Base-by-base conservation (phyloP, 37 sponge, comb jelly and placozoan species). In the Mnemiopsis leidyi region DNA sequence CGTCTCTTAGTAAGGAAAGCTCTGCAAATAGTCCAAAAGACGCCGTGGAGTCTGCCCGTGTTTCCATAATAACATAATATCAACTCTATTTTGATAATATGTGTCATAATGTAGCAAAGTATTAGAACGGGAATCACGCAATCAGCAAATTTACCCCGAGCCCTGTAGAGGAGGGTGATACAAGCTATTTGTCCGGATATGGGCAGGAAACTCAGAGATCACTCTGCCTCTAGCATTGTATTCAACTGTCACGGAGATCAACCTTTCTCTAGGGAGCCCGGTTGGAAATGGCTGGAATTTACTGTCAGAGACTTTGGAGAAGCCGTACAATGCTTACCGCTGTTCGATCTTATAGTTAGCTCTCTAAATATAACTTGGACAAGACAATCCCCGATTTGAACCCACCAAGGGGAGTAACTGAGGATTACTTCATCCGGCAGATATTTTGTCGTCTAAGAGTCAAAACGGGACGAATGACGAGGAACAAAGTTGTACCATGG, bases 51-150 rank as follows among this genome's bases (percentile, higher is more conserved):
- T 69, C 73, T 69, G 29, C 73, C 61, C 13, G 5, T 48, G 9
- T 48, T 69, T 69, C 73, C 73, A 69, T 25, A 21, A 69, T 69
- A 21, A 69, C 73, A 69, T 69, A 69, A 69, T 28, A 69, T 69
- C 73, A 69, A 69, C 73, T 21, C 73, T 69, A 69, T 69, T 69
- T 69, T 69, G 73, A 69, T 69, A 69, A 25, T 28, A 69, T 69
- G 73, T 69, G 73, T 69, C 73, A 69, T 48, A 48, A 48, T 48
- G 61, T 48, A 48, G 61, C 61, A 48, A 48, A 48, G 13, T 48
- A 48, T 48, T 48, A 48, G 61, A 13, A 48, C 61, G 13, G 13
- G 61, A 48, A 48, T 48, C 61, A 48, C 61, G 61, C 61, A 48
- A 48, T 48, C 61, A 48, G 61, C 61, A 48, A 48, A 48, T 48